A percentile compares a stretch with the other conserved stretches of the same genome.
Evolutionary conservation across 2,888 invertebrate species (phyloP).

Genomic region (Isotomurus palustris): DNA sequence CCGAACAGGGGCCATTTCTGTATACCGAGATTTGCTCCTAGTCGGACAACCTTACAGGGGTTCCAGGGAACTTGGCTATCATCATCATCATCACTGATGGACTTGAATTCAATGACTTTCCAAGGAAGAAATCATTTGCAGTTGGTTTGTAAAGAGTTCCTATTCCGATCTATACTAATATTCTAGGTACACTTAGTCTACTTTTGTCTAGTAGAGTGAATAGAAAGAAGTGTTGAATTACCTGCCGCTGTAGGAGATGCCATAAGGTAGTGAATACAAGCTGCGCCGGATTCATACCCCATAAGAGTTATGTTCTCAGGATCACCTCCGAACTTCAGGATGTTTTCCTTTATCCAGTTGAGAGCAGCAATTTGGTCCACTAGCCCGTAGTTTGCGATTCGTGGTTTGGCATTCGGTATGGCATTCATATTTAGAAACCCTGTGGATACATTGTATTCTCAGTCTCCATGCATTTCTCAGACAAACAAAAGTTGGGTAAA

Average conservation of each 20-base stretch:
- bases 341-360: slow-evolving; percentile 95
- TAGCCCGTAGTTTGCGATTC: slow-evolving; percentile 92
- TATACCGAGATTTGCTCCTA: no score
- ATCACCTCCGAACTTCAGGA: slow-evolving; percentile 91
- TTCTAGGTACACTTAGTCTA: no score
- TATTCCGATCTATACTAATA: no score
- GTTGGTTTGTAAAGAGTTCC: no score
- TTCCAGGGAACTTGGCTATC: neutral
- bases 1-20: no score
- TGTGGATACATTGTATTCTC: slow-evolving; percentile 46
- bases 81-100: no score
- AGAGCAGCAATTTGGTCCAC: slow-evolving; percentile 97
- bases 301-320: slow-evolving; percentile 86
- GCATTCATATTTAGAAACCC: slow-evolving; percentile 88
- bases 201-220: no score
- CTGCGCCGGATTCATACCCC: slow-evolving; percentile 95
- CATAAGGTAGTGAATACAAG: slow-evolving; percentile 95
- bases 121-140: neutral
- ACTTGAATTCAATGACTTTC: no score
- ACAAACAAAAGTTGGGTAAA: neutral
- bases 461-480: neutral
- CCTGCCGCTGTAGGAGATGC: slow-evolving; percentile 76
- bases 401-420: slow-evolving; percentile 75
- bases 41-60: no score
- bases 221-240: slow-evolving; percentile 14